Conservation (phyloP, 2,888 invertebrate species). For the Pomacea canaliculata region DNA sequence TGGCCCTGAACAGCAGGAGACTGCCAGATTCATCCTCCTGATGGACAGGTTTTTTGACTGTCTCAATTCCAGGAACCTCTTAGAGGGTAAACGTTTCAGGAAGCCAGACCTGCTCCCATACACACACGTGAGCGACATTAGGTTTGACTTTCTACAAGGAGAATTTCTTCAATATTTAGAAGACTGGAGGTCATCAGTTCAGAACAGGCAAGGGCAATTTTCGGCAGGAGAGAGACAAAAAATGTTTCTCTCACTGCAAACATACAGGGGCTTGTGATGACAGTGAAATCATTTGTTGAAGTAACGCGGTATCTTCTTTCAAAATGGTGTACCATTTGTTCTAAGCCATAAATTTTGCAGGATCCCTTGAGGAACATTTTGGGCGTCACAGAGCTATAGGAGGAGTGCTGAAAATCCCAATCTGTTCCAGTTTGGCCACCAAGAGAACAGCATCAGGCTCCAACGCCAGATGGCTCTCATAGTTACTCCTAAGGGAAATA, state of each 20-base stretch:
- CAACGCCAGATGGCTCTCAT: no score
- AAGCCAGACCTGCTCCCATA: neutral
- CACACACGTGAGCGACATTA: neutral
- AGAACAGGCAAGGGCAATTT: neutral
- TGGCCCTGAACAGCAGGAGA: neutral
- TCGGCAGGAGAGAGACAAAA: neutral
- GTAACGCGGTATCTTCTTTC: neutral
- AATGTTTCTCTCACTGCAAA: constrained; percentile 1
- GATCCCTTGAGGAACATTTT: neutral
- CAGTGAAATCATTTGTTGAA: neutral
- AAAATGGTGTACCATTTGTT: constrained; percentile 7
- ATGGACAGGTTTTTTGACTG: constrained; percentile 18
- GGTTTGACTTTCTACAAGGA: neutral
- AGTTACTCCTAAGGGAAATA: no score
- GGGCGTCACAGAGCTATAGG: no score
- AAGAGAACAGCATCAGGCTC: no score
- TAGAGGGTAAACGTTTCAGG: neutral
- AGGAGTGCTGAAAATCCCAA: no score
- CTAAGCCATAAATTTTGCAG: constrained; percentile 6
- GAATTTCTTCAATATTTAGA: neutral
- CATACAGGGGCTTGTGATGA: constrained; percentile 2
- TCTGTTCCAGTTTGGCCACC: no score
- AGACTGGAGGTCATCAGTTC: neutral
- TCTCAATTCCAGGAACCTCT: neutral
- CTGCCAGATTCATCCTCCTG: neutral